These are phyloP conservation scores for Arctocebus calabarensis DNA, from an alignment of 2,797 vertebrate species.

Conservation along the genomic window DNA sequence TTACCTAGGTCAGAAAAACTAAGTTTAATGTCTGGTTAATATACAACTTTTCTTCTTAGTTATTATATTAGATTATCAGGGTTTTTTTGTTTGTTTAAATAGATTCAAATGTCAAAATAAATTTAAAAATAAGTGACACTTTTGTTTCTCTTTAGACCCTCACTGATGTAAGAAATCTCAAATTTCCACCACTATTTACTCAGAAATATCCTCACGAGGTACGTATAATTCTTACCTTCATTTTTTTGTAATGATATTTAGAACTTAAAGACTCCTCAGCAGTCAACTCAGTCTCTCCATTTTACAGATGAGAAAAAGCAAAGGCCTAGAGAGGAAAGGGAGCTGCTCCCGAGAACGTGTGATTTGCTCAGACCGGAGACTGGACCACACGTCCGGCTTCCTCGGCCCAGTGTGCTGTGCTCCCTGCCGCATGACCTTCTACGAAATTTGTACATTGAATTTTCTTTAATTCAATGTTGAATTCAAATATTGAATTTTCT, in stretches of 20 bases:
- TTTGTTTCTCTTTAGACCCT: conserved; percentile 91
- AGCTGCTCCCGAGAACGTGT: background rate
- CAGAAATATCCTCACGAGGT: conserved; percentile 96
- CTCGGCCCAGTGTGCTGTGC: background rate
- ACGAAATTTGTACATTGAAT: background rate
- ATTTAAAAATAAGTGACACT: conserved; percentile 16
- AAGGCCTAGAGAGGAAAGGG: background rate
- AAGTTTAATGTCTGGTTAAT: background rate
- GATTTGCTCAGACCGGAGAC: background rate
- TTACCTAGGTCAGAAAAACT: background rate
- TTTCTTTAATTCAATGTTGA: too few relatives aligned
- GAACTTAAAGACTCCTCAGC: background rate
- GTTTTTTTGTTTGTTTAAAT: conserved; percentile 6
- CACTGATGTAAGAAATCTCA: conserved; percentile 94
- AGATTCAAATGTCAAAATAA: background rate
- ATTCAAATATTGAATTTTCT: conserved; percentile 23
- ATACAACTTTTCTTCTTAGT: background rate
- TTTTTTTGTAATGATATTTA: conserved; percentile 7
- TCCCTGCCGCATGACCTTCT: background rate
- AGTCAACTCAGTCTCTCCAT: background rate
- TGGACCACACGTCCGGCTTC: background rate
- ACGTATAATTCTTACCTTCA: conserved; percentile 79
- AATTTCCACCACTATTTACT: conserved; percentile 94
- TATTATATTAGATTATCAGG: background rate
- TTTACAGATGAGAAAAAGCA: background rate